phyloP scores from a whole-genome alignment of 2,888 invertebrate genomes.

The Dione vanillae region DNA sequence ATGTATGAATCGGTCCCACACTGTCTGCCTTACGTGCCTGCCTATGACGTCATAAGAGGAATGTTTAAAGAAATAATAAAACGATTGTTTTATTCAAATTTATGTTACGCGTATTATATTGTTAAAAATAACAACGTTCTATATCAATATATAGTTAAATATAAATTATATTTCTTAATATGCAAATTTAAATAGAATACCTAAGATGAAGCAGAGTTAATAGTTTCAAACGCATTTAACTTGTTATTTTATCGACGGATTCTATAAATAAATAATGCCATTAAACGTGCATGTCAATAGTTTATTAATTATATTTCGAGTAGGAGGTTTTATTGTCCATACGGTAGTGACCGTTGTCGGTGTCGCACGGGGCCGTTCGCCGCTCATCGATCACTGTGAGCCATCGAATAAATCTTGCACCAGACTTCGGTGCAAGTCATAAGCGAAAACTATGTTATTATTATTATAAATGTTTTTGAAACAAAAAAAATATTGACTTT shows the following conservation, averaged over 20 bases:
- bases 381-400: conserved; percentile 77
- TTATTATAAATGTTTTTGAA: not conserved
- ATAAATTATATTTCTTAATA: not conserved
- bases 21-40: conserved; percentile 71
- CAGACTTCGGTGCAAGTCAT: conserved; percentile 42
- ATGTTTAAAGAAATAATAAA: conserved; percentile 44
- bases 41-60: conserved; percentile 61
- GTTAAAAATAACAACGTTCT: not conserved
- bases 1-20: conserved; percentile 71
- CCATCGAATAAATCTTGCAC: conserved; percentile 76
- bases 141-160: no score
- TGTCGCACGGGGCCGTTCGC: conserved; percentile 54
- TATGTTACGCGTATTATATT: conserved; percentile 33
- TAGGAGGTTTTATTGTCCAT: conserved; percentile 47
- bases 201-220: not conserved
- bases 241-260: not conserved
- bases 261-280: conserved; percentile 29
- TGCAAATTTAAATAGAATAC: not conserved
- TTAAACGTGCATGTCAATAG: conserved; percentile 39
- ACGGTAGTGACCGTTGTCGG: conserved; percentile 73
- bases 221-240: not conserved
- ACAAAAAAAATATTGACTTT: not conserved
- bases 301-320: conserved; percentile 43
- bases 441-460: conserved; percentile 13
- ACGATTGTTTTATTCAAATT: conserved; percentile 39